Conservation (phyloP, 2,888 invertebrate species). For the Lepidochrysops patricia region DNA sequence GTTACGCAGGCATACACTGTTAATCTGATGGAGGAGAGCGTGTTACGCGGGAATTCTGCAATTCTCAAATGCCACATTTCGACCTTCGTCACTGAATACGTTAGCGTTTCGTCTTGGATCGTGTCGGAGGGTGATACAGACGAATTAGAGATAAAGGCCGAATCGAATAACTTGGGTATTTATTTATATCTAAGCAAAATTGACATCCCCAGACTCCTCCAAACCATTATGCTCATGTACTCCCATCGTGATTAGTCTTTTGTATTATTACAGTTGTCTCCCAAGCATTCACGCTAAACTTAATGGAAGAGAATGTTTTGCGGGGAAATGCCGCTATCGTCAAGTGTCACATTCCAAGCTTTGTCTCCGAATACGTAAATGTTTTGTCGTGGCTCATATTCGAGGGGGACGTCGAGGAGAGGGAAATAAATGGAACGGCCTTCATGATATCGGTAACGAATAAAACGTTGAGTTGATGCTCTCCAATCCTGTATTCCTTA, state of each 20-base stretch:
- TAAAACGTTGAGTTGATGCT: conserved; percentile 8
- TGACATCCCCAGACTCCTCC: conserved; percentile 17
- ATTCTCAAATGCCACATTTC: conserved; percentile 95
- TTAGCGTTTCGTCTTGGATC: conserved; percentile 89
- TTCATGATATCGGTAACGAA: conserved; percentile 45
- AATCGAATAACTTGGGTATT: conserved; percentile 60
- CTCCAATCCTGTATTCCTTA: conserved; percentile 2
- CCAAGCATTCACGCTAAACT: conserved; percentile 90
- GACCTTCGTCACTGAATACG: conserved; percentile 93
- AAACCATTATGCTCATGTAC: conserved; percentile 20
- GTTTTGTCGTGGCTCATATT: conserved; percentile 91
- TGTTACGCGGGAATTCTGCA: conserved; percentile 90
- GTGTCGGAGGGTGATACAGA: conserved; percentile 78
- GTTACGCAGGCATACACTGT: conserved; percentile 91
- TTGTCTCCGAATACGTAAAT: conserved; percentile 91
- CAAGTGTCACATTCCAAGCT: conserved; percentile 94
- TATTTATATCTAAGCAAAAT: conserved; percentile 21
- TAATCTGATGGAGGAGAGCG: conserved; percentile 93
- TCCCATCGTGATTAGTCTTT: background rate
- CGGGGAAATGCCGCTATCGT: conserved; percentile 92
- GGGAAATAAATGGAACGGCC: conserved; percentile 54
- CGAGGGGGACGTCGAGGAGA: conserved; percentile 75
- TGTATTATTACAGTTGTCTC: conserved; percentile 83
- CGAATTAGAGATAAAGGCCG: conserved; percentile 64
- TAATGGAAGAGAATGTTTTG: conserved; percentile 94